Percentiles rank a stretch among this genome's conserved stretches.
Conservation (phyloP, 2,888 invertebrate genomes). For the Tinea semifulvella region DNA sequence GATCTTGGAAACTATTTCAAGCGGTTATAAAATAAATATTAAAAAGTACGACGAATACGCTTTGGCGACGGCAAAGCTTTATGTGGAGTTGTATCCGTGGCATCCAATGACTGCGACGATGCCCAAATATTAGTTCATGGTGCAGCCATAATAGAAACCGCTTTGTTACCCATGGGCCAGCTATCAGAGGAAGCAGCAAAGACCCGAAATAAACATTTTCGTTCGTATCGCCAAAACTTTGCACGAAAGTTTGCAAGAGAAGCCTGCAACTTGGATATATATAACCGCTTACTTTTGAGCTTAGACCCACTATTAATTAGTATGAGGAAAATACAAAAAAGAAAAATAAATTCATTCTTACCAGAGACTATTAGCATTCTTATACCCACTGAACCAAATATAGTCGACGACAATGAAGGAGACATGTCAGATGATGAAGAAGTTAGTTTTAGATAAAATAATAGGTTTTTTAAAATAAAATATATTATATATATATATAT, state of each 20-base stretch:
- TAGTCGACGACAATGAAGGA: too few species aligned
- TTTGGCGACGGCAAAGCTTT: background rate
- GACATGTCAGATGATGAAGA: too few species aligned
- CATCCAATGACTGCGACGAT: background rate
- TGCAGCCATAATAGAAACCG: conserved; percentile 1
- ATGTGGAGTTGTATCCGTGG: conserved; percentile 5
- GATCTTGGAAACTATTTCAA: conserved; percentile 1
- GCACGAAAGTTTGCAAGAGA: conserved; percentile 2
- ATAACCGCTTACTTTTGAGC: conserved; percentile 5
- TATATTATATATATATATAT: too few species aligned
- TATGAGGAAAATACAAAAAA: too few species aligned
- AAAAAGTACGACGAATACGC: conserved; percentile 2
- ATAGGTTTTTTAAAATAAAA: too few species aligned
- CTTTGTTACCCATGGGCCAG: conserved; percentile 3
- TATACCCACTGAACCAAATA: too few species aligned
- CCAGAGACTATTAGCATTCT: too few species aligned
- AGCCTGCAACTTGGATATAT: conserved; percentile 3
- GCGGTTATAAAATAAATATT: conserved; percentile 6
- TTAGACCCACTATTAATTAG: too few species aligned
- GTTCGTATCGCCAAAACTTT: background rate
- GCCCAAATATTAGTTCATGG: too few species aligned
- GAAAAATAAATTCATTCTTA: too few species aligned
- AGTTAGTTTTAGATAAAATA: too few species aligned
- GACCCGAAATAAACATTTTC: background rate
- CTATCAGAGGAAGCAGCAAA: too few species aligned